phyloP scores from a whole-genome alignment of 1,140 invertebrate genomes.

The Drosophila baimaii region DNA sequence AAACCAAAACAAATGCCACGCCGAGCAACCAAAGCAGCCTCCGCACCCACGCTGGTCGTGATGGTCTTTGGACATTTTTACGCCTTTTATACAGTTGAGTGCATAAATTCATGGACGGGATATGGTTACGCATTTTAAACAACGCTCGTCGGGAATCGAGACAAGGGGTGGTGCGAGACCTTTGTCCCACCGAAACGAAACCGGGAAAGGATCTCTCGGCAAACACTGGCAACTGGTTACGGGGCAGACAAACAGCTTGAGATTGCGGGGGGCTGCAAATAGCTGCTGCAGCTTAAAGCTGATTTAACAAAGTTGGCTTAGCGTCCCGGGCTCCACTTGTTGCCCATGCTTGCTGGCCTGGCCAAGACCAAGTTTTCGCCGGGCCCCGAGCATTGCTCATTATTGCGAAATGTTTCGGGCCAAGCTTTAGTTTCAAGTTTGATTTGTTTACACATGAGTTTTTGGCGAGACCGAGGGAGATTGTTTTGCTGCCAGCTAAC shows the following conservation, averaged over 20 bases:
- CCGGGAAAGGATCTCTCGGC: constrained; percentile 25
- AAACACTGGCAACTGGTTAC: constrained; percentile 32
- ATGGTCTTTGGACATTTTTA: constrained; percentile 66
- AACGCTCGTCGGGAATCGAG: constrained; percentile 33
- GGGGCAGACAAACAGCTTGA: constrained; percentile 9
- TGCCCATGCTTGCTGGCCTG: constrained; percentile 56
- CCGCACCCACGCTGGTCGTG: constrained; percentile 16
- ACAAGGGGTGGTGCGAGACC: constrained; percentile 16
- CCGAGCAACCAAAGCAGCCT: constrained; percentile 6
- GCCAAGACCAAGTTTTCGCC: constrained; percentile 40
- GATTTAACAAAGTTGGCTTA: constrained; percentile 42
- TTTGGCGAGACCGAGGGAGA: constrained; percentile 53
- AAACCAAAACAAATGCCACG: constrained; percentile 43
- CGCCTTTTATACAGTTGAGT: constrained; percentile 77
- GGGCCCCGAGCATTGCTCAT: constrained; percentile 66
- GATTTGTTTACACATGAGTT: constrained; percentile 77
- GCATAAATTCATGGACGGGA: constrained; percentile 63
- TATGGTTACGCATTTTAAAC: constrained; percentile 75
- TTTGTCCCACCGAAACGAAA: constrained; percentile 42
- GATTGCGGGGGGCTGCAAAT: constrained; percentile 16
- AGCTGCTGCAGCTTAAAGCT: constrained; percentile 49
- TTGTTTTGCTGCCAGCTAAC: constrained; percentile 76
- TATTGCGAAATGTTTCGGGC: constrained; percentile 70
- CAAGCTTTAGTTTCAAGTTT: constrained; percentile 74
- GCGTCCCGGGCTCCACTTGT: constrained; percentile 58